Evolutionary conservation across 2,113 vertebrate species (phyloP).

Genomic region (Xiphophorus hellerii): DNA sequence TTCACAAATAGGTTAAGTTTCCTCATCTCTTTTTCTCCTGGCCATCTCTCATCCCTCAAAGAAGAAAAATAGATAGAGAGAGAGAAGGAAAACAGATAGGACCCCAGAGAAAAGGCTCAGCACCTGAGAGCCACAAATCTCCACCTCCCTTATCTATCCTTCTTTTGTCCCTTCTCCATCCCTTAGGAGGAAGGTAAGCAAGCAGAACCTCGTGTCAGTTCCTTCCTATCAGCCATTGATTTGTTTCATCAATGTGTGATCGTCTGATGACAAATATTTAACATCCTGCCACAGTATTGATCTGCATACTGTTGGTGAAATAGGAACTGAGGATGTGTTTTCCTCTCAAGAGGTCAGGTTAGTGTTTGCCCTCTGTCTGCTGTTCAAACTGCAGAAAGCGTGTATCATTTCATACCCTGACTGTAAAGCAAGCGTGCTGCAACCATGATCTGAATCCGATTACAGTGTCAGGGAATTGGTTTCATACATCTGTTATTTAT

Average conservation of each 20-base stretch:
- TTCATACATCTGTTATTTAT: neutral
- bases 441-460: neutral
- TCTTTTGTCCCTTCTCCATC: conserved; percentile 22
- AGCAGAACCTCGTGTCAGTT: conserved; percentile 41
- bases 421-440: neutral
- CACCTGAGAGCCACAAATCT: conserved; percentile 55
- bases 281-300: conserved; percentile 66
- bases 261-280: conserved; percentile 75
- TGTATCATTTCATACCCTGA: neutral
- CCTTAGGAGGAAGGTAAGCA: conserved; percentile 53
- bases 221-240: conserved; percentile 65
- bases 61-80: conserved; percentile 6
- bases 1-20: conserved; percentile 13
- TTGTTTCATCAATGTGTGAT: conserved; percentile 68
- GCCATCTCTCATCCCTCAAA: conserved; percentile 18
- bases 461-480: neutral
- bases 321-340: conserved; percentile 40
- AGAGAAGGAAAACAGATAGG: conserved; percentile 27
- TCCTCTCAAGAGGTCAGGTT: conserved; percentile 36
- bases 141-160: conserved; percentile 18
- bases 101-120: conserved; percentile 44
- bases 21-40: conserved; percentile 32
- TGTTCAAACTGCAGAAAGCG: conserved; percentile 9
- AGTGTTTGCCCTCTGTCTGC: conserved; percentile 47
- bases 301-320: conserved; percentile 40